These are phyloP conservation scores for Neoitamus cyanurus DNA, from an alignment of 2,888 invertebrate species.

Conservation along the genomic window DNA sequence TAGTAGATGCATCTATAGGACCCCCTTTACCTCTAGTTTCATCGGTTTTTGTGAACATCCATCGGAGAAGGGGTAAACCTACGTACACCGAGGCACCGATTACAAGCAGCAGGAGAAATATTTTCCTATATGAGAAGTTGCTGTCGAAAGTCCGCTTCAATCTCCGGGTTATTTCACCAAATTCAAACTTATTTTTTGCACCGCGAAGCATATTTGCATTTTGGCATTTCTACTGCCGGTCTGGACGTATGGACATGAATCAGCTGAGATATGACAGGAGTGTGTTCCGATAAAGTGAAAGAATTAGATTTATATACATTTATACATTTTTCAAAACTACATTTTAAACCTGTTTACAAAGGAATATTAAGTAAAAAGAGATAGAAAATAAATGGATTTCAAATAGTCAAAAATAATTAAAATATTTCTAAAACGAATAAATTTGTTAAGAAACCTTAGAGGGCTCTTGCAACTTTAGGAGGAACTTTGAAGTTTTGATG, in stretches of 20 bases:
- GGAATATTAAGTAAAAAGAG: too few species aligned
- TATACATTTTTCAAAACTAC: too few species aligned
- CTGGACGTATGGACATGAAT: neutral
- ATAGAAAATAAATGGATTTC: too few species aligned
- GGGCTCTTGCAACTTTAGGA: neutral
- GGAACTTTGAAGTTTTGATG: neutral
- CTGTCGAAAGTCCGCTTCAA: conserved; percentile 62
- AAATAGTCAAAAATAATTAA: neutral
- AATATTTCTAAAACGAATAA: neutral
- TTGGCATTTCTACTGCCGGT: conserved; percentile 21
- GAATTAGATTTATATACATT: too few species aligned
- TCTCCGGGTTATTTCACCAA: conserved; percentile 61
- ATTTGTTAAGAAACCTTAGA: neutral
- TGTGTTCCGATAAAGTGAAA: too few species aligned
- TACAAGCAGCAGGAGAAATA: conserved; percentile 67
- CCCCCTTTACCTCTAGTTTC: conserved; percentile 61
- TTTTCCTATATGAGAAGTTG: conserved; percentile 63
- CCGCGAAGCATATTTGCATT: conserved; percentile 61
- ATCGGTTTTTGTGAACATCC: conserved; percentile 70
- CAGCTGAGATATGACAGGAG: too few species aligned
- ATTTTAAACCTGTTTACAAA: too few species aligned
- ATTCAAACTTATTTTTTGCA: conserved; percentile 64
- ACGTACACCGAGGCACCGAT: conserved; percentile 72
- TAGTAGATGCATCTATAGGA: neutral
- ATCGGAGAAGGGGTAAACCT: conserved; percentile 74